Conservation (phyloP, 1,140 invertebrate genomes). For the Drosophila ohnishii region DNA sequence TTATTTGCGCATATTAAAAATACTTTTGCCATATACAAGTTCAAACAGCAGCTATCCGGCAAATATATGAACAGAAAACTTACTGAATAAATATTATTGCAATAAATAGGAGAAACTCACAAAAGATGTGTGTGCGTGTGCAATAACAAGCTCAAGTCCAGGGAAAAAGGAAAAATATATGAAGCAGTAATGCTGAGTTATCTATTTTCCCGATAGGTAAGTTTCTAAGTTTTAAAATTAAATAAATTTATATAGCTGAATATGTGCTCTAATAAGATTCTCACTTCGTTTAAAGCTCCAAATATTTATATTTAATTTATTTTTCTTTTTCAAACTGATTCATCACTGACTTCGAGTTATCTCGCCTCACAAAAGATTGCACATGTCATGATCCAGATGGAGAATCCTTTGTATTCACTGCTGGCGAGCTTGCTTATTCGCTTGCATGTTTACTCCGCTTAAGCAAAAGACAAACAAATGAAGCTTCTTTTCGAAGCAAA, state of each 20-base stretch:
- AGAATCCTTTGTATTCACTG: slow-evolving; percentile 31
- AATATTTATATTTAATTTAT: not conserved
- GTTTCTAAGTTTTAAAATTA: not conserved
- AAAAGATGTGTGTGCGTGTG: slow-evolving; percentile 30
- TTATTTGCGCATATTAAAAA: slow-evolving; percentile 76
- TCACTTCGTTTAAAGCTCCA: not conserved
- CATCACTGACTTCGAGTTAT: not conserved
- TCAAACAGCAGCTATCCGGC: slow-evolving; percentile 47
- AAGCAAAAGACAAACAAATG: slow-evolving; percentile 68
- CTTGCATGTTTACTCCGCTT: slow-evolving; percentile 54
- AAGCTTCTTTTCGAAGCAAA: slow-evolving; percentile 55
- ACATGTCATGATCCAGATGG: slow-evolving; percentile 41
- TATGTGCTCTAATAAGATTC: no score
- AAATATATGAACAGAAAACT: slow-evolving; percentile 60
- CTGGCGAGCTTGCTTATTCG: slow-evolving; percentile 42
- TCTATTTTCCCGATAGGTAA: not conserved
- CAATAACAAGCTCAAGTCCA: slow-evolving; percentile 8
- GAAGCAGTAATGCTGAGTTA: not conserved
- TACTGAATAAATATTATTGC: slow-evolving; percentile 73
- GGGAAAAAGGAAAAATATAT: not conserved
- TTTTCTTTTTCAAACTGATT: not conserved
- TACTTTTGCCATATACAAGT: slow-evolving; percentile 50
- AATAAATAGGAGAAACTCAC: slow-evolving; percentile 62
- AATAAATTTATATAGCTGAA: not conserved
- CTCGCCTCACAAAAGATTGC: slow-evolving; percentile 3